A percentile compares a stretch with the other conserved stretches of the same genome.
These are phyloP conservation scores for Drosophila virilis DNA, from an alignment of 1,140 invertebrate species.

Conservation along the genomic window DNA sequence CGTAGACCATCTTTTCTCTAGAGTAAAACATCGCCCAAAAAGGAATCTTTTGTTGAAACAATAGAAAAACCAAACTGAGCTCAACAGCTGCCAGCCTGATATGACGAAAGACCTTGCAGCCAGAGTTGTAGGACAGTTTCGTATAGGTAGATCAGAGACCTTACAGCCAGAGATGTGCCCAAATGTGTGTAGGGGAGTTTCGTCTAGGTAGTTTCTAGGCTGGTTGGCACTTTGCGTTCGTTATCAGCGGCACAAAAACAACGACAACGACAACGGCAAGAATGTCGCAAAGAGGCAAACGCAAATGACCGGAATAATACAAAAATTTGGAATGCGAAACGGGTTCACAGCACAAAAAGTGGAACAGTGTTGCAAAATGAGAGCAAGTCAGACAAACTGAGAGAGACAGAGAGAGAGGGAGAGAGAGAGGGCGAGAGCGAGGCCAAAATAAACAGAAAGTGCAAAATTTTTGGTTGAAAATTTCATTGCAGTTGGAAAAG, in stretches of 20 bases:
- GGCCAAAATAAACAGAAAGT: conserved; percentile 67
- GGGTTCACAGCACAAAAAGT: conserved; percentile 39
- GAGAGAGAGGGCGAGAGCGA: conserved; percentile 32
- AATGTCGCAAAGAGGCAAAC: conserved; percentile 21
- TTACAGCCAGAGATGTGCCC: not conserved
- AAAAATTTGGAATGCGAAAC: conserved; percentile 66
- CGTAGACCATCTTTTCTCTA: not conserved
- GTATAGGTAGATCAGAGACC: not conserved
- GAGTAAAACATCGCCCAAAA: not conserved
- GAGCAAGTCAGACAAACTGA: conserved; percentile 13
- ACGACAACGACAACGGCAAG: not conserved
- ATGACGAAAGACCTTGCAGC: not conserved
- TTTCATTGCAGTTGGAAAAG: conserved; percentile 41
- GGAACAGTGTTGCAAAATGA: conserved; percentile 31
- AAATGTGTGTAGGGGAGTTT: not conserved
- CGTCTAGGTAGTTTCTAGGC: not conserved
- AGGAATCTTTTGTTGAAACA: not conserved
- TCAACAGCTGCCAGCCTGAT: not conserved
- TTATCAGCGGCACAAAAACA: conserved; percentile 34
- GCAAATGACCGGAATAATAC: conserved; percentile 22
- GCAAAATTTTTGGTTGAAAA: conserved; percentile 42
- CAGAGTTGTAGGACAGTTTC: not conserved
- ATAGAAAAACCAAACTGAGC: not conserved
- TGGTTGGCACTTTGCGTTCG: conserved; percentile 2
- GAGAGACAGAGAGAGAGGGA: conserved; percentile 9